These are phyloP conservation scores for Scomber japonicus DNA, from an alignment of 2,113 vertebrate species.

Conservation along the genomic window DNA sequence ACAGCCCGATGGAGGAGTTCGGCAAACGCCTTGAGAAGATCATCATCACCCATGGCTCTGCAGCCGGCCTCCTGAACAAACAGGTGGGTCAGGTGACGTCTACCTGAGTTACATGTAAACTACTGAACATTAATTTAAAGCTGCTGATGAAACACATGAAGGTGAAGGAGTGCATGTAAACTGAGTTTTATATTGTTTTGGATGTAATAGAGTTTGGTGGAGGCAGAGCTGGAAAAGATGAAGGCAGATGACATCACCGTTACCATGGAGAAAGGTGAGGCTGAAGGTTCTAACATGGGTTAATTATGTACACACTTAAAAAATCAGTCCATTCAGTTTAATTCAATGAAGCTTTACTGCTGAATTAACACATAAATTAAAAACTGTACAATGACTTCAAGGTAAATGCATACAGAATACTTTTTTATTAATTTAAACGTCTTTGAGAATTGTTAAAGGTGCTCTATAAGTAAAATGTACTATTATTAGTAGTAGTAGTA, in stretches of 20 bases:
- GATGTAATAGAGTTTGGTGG: conserved; percentile 11
- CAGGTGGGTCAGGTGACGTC: conserved; percentile 65
- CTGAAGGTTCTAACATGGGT: background rate
- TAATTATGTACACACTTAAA: too few relatives aligned
- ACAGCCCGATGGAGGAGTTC: conserved; percentile 86
- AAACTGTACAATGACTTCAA: too few relatives aligned
- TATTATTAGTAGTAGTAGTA: too few relatives aligned
- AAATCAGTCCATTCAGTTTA: too few relatives aligned
- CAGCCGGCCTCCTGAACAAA: conserved; percentile 52
- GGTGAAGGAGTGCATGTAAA: background rate
- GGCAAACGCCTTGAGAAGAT: conserved; percentile 91
- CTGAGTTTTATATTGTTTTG: background rate
- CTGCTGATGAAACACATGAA: background rate
- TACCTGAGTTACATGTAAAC: too few relatives aligned
- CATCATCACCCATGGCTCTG: conserved; percentile 87
- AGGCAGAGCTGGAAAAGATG: conserved; percentile 66
- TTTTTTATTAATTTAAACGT: too few relatives aligned
- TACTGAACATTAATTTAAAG: too few relatives aligned
- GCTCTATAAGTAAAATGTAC: too few relatives aligned
- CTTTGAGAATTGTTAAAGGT: too few relatives aligned
- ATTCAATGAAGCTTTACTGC: too few relatives aligned
- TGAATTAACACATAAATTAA: too few relatives aligned
- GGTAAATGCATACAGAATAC: too few relatives aligned
- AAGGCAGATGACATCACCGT: conserved; percentile 39
- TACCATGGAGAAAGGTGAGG: conserved; percentile 60